Evolutionary conservation across 1,140 invertebrate species (phyloP), one percentile per base, ranked within the genome.

Genomic region (Babylonia areolata): DNA sequence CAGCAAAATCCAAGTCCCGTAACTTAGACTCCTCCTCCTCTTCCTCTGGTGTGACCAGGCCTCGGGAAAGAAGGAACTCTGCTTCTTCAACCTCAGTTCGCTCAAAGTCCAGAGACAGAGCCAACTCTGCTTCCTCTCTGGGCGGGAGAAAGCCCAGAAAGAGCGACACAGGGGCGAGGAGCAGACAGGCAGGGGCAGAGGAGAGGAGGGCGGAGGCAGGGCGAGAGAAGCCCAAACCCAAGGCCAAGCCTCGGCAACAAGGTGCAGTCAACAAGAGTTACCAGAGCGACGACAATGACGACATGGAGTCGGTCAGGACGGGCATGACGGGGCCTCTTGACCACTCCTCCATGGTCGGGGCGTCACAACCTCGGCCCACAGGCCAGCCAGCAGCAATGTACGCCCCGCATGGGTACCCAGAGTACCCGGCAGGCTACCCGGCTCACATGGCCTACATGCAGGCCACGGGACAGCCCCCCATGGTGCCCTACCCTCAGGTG

Each of bases 161-260:
- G 71, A 86, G 71, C 15, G 51, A 39, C 54, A 9, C 37, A 2
- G 79, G 81, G 84, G 79, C n/a, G 54, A 87, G 64, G 84, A 84
- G 42, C 80, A 81, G 28, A 84, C 81, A 64, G 54, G 23, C 23
- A 42, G 75, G 64, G 73, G 64, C 28, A 23, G 75, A 85, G 28
- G 64, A 23, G 81, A 85, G 35, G 46, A 75, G 39, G 46, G 73
- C 46, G n/a, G 46, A n/a, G 71, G 15, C 42, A 46, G n/a, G n/a
- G n/a, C n/a, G n/a, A n/a, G 42, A 37, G 73, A 81, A 64, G 87
- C 87, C 88, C 28, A 91, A 91, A 84, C 91, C 91, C 17, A 92
- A 92, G 88, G 88, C 88, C 69, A 89, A 88, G 86, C 91, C 91
- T 20, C 80, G 91, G 40, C 91, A 91, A 75, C 89, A 88, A 23